phyloP scores from a whole-genome alignment of 2,113 vertebrate species.

The Catharus minimus region DNA sequence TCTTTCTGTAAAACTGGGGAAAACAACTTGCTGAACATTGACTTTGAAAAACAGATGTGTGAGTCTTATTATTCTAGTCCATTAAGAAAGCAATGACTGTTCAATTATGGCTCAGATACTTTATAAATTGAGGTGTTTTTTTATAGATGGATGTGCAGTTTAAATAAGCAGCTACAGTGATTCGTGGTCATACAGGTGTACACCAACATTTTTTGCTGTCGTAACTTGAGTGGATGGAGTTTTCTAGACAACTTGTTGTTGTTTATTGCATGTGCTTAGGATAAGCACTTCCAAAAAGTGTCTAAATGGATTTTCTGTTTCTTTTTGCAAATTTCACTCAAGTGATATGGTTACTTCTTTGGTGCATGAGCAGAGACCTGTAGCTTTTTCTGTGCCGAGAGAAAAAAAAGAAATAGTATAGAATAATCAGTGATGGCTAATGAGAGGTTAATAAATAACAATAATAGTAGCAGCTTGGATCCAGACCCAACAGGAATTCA shows the following conservation, averaged over 20 bases:
- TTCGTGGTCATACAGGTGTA: fast-evolving
- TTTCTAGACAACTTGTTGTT: background rate
- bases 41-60: background rate
- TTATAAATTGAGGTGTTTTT: background rate
- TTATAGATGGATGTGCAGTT: background rate
- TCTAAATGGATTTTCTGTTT: background rate
- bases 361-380: background rate
- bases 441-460: background rate
- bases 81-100: background rate
- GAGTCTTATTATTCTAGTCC: background rate
- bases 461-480: background rate
- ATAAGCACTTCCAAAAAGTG: background rate
- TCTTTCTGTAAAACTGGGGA: background rate
- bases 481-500: background rate
- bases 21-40: background rate
- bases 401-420: background rate
- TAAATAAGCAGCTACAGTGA: background rate
- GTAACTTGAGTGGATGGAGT: background rate
- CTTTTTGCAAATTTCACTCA: background rate
- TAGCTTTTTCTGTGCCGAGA: background rate
- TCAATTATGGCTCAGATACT: background rate
- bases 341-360: background rate
- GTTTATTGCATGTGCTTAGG: background rate
- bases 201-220: background rate
- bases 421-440: background rate